phyloP scores from a whole-genome alignment of 2,113 vertebrate genomes.

The Trematomus loennbergii region DNA sequence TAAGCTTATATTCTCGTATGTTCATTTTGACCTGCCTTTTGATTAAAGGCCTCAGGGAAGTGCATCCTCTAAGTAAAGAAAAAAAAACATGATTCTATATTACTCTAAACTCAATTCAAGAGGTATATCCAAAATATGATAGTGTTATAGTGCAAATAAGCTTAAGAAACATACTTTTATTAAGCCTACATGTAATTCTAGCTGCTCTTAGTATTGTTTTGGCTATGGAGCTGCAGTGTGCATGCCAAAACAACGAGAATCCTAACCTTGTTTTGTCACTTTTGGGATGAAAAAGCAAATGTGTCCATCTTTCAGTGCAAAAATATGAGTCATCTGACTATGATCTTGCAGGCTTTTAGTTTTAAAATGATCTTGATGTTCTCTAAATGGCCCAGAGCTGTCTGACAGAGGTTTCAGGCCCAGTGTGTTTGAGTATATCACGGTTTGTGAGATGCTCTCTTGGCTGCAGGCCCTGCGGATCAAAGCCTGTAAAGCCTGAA shows the following conservation, averaged over 20 bases:
- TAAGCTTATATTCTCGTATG: not conserved
- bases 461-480: constrained; percentile 40
- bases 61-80: not conserved
- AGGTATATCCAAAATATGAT: not conserved
- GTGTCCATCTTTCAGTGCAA: not conserved
- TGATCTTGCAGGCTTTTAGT: too few relatives aligned
- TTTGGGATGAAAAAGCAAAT: not conserved
- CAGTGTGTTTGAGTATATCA: too few relatives aligned
- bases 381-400: too few relatives aligned
- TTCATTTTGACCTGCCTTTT: not conserved
- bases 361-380: too few relatives aligned
- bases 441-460: not conserved
- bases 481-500: constrained; percentile 40
- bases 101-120: not conserved
- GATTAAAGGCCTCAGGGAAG: not conserved
- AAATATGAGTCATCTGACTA: not conserved
- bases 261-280: not conserved
- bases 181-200: not conserved
- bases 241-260: not conserved
- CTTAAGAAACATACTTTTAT: not conserved
- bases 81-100: not conserved
- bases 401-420: not conserved
- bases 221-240: too few relatives aligned
- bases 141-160: not conserved
- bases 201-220: not conserved